Percentiles rank a stretch among this genome's conserved stretches.
Conservation (phyloP, 2,888 invertebrate genomes). For the Polyommatus iphigenia region DNA sequence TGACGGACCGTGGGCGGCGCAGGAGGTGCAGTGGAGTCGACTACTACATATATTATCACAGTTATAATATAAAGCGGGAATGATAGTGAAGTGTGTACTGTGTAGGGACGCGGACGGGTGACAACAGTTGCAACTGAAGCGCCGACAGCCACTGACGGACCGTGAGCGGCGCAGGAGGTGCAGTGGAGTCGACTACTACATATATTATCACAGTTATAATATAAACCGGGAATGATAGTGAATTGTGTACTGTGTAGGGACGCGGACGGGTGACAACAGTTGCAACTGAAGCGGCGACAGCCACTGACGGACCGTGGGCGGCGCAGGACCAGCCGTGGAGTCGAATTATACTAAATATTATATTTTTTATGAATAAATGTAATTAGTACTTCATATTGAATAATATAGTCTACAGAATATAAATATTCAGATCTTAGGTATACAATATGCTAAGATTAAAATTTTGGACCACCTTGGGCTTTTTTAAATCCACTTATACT, state of each 20-base stretch:
- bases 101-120: slow-evolving; percentile 2
- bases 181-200: slow-evolving; percentile 23
- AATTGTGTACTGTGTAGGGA: neutral
- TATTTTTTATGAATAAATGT: no score
- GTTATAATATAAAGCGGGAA: neutral
- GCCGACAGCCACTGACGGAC: slow-evolving; percentile 30
- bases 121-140: slow-evolving; percentile 28
- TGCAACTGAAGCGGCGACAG: slow-evolving; percentile 27
- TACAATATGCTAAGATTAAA: no score
- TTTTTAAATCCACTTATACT: no score
- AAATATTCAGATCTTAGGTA: no score
- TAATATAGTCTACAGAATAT: no score
- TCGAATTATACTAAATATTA: no score
- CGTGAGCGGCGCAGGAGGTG: slow-evolving; percentile 12
- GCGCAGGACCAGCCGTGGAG: no score
- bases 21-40: neutral
- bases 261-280: slow-evolving; percentile 22
- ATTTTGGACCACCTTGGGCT: no score
- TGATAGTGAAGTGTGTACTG: neutral
- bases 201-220: neutral
- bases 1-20: slow-evolving; percentile 32
- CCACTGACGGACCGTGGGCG: slow-evolving; percentile 19
- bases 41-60: no score
- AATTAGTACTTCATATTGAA: no score
- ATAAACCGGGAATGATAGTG: neutral